Evolutionary conservation across 2,113 vertebrate genomes (phyloP), one percentile per base, ranked within the genome.

Genomic region (Lipophrys pholis): DNA sequence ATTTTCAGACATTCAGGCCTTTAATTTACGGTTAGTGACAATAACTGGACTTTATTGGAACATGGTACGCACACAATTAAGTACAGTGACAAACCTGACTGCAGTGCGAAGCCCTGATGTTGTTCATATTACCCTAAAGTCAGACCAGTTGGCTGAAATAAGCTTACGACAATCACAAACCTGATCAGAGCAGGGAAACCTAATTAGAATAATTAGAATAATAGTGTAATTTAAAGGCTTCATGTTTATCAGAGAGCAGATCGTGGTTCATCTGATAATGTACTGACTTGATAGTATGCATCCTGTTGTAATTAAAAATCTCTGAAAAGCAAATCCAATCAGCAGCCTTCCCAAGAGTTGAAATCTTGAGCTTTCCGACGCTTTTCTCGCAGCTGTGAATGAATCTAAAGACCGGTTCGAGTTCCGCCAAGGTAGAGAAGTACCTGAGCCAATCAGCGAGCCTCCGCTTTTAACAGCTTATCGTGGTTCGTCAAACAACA

Each of bases 401-500:
- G 30, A 42, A 53, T 21, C 15, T 12, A 36, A 14, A 66, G 21
- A 16, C 8, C 38, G 16, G 45, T 21, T 62, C 48, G 6, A 55
- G 16, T 69, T 70, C 50, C 63, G 45, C 69, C 14, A 35, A 2
- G 50, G 53, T 39, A 14, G 16, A 21, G 16, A 42, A n/a, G 52
- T 59, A 84, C 66, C 74, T 80, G 57, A 55, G 52, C 48, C n/a
- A 6, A 46, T 12, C 12, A 65, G 46, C 51, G 49, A 40, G 14
- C 15, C 52, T n/a, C 70, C 84, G 67, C 61, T 65, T 46, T 54
- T 60, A 70, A 69, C 56, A 69, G 57, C 79, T 64, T 80, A 52
- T 21, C 9, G 3, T 40, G 69, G 61, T 54, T 65, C 71, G 52
- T 63, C n/a, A 65, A 64, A 58, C 75, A 66, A 78, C 38, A 45